Conservation (phyloP, 2,888 invertebrate species). For the Iselma pallidipennis region DNA sequence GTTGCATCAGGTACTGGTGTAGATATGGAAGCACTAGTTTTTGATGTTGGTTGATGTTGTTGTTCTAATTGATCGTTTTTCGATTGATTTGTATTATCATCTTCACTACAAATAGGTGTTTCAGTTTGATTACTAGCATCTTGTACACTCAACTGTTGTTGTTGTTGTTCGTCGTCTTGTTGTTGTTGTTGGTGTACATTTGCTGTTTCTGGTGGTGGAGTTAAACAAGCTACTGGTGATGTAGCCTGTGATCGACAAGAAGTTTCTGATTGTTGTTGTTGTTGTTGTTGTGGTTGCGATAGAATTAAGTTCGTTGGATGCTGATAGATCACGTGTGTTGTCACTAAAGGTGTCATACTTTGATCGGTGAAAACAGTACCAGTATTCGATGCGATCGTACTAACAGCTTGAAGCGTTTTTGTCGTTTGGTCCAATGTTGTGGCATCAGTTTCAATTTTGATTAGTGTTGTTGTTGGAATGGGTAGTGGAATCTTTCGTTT, state of each 20-base stretch:
- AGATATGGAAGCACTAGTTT: constrained; percentile 11
- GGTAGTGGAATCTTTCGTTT: constrained; percentile 58
- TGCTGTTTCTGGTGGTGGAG: constrained; percentile 62
- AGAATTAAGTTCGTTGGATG: constrained; percentile 53
- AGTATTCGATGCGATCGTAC: constrained; percentile 49
- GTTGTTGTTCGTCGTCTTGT: constrained; percentile 28
- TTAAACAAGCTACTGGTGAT: constrained; percentile 61
- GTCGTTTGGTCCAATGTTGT: constrained; percentile 49
- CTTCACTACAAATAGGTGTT: constrained; percentile 70
- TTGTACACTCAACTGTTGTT: constrained; percentile 64
- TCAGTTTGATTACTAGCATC: constrained; percentile 87
- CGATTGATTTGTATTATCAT: constrained; percentile 57
- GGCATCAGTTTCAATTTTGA: constrained; percentile 73
- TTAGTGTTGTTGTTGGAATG: constrained; percentile 59
- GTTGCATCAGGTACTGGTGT: constrained; percentile 21
- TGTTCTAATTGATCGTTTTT: constrained; percentile 13
- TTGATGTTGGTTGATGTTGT: constrained; percentile 7
- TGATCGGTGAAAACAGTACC: constrained; percentile 58
- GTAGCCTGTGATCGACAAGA: constrained; percentile 56
- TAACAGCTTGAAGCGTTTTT: constrained; percentile 53
- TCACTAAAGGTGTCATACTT: constrained; percentile 59
- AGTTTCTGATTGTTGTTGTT: constrained; percentile 35
- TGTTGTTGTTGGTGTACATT: constrained; percentile 23
- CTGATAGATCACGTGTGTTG: constrained; percentile 63
- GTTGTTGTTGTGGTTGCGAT: constrained; percentile 40